A percentile compares a stretch with the other conserved stretches of the same genome.
Evolutionary conservation across 1,140 invertebrate species (phyloP).

Genomic region (Meloidogyne chitwoodi): DNA sequence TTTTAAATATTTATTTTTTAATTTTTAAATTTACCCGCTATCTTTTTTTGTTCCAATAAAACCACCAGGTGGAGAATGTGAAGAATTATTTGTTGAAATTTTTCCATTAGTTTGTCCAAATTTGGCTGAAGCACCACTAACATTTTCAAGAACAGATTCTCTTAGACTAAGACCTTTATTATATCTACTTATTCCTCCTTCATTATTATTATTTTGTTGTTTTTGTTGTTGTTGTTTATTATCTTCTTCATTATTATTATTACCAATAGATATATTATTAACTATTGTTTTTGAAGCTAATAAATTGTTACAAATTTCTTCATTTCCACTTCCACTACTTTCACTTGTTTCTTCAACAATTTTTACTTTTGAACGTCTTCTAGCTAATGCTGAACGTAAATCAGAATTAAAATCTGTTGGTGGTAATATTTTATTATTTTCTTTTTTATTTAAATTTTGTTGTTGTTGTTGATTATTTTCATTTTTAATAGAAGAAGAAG

Average conservation of each 20-base stretch:
- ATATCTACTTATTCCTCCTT: constrained; percentile 31
- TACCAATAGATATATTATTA: neutral
- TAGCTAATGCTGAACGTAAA: constrained; percentile 55
- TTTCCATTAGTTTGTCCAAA: neutral
- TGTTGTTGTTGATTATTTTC: neutral
- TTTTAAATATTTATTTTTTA: neutral
- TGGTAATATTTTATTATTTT: neutral
- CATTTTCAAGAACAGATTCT: constrained; percentile 55
- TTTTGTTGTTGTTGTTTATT: neutral
- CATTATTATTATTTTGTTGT: neutral
- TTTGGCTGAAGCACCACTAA: constrained; percentile 8
- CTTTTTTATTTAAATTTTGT: neutral
- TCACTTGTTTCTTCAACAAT: constrained; percentile 45
- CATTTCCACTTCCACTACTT: neutral
- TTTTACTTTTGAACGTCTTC: constrained; percentile 50
- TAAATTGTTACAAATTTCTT: neutral
- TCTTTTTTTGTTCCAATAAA: constrained; percentile 55
- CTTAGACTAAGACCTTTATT: constrained; percentile 46
- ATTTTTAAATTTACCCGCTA: constrained; percentile 46
- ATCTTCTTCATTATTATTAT: constrained; percentile 7
- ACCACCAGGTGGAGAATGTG: constrained; percentile 55
- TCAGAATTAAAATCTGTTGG: constrained; percentile 53
- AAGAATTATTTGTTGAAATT: constrained; percentile 23
- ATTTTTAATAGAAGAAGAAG: neutral
- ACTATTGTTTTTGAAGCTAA: constrained; percentile 13